Conservation (phyloP, 2,888 invertebrate species). For the Nebria brevicollis region DNA sequence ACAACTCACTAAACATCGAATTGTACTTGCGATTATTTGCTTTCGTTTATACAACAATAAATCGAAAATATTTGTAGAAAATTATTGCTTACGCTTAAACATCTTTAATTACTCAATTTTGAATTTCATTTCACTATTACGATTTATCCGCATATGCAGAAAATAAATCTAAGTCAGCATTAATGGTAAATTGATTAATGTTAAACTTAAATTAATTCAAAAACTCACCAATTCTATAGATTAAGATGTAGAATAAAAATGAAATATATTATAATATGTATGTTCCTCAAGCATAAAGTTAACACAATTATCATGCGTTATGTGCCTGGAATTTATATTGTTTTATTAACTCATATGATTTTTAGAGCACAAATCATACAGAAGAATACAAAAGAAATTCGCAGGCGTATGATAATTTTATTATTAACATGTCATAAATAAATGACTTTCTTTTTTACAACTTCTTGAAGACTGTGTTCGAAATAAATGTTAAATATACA, state of each 20-base stretch:
- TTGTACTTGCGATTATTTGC: neutral
- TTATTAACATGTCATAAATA: conserved; percentile 7
- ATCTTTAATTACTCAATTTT: too few species aligned
- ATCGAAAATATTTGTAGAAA: neutral
- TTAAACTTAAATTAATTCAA: too few species aligned
- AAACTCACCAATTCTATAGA: too few species aligned
- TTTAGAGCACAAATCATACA: neutral
- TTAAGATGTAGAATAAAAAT: too few species aligned
- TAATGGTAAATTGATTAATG: too few species aligned
- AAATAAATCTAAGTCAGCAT: too few species aligned
- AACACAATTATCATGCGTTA: too few species aligned
- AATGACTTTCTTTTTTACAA: conserved; percentile 36
- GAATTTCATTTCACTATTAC: too few species aligned
- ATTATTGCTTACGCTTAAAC: neutral
- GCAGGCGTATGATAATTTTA: neutral
- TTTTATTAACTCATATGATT: neutral
- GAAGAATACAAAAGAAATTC: conserved; percentile 16
- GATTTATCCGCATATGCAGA: too few species aligned
- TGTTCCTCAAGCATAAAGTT: too few species aligned
- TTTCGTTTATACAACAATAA: neutral
- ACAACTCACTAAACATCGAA: neutral
- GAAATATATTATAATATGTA: too few species aligned
- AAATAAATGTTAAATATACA: neutral
- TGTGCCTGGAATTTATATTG: neutral
- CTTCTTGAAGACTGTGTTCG: neutral